Evolutionary conservation across 2,797 vertebrate genomes (phyloP).

Genomic region (Capromys pilorides): DNA sequence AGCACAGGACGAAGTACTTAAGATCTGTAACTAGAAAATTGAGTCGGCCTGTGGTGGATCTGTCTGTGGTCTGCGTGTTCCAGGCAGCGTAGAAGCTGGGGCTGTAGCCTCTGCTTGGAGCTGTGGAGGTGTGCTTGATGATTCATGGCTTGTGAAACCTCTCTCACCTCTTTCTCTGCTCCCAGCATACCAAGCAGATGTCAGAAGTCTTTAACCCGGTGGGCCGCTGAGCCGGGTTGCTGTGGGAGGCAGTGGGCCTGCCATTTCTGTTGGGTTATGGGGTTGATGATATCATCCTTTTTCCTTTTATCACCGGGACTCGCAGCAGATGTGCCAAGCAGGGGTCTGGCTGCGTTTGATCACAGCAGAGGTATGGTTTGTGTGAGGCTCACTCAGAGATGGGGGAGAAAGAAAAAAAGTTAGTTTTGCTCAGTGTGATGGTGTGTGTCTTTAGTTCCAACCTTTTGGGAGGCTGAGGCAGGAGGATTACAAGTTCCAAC

Average conservation of each 20-base stretch:
- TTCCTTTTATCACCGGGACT: conserved; percentile 87
- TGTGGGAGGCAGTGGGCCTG: conserved; percentile 85
- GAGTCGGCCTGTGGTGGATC: accelerated
- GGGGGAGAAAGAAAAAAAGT: conserved; percentile 48
- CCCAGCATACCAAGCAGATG: conserved; percentile 83
- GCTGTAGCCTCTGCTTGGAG: neutral
- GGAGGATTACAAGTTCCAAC: neutral
- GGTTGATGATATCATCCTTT: conserved; percentile 83
- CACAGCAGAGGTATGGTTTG: conserved; percentile 65
- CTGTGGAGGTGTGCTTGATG: neutral
- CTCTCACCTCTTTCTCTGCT: conserved; percentile 57
- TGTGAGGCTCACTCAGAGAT: conserved; percentile 59
- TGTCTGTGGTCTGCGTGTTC: neutral
- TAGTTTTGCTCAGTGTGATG: neutral
- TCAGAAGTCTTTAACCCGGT: conserved; percentile 84
- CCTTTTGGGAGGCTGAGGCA: neutral
- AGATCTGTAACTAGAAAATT: conserved; percentile 59
- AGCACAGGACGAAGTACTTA: conserved; percentile 13
- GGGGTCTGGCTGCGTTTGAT: conserved; percentile 78
- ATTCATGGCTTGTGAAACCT: neutral
- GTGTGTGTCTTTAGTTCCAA: neutral
- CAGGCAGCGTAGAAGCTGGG: neutral
- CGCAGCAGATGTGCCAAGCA: conserved; percentile 89
- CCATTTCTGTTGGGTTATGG: conserved; percentile 88
- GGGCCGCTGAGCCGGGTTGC: conserved; percentile 78